These are phyloP conservation scores for Moxostoma hubbsi DNA, from an alignment of 2,797 vertebrate genomes.

Conservation along the genomic window DNA sequence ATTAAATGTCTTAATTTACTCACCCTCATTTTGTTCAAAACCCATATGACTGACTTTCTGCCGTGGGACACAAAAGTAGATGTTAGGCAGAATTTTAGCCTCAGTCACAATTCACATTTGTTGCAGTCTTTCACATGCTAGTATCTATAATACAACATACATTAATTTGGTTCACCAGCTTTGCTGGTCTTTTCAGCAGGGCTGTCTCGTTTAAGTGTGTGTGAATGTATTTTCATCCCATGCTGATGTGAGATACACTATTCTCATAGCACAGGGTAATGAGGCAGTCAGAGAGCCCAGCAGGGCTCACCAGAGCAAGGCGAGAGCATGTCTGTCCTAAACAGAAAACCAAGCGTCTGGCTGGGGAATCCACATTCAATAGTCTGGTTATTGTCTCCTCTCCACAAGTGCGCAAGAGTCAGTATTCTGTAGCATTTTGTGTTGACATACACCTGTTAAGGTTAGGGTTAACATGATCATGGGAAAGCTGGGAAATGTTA, in stretches of 20 bases:
- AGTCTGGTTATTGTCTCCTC: conserved; percentile 7
- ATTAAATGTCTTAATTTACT: no score
- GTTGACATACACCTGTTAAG: no score
- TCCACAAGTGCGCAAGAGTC: background rate
- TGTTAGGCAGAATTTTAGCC: no score
- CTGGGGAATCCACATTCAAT: conserved; percentile 48
- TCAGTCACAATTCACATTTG: no score
- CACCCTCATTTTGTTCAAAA: no score
- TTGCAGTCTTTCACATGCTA: no score
- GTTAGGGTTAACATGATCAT: no score
- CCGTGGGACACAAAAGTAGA: no score
- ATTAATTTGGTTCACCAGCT: no score
- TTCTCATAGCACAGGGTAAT: conserved; percentile 68
- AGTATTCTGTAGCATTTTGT: background rate
- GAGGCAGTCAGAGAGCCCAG: conserved; percentile 66
- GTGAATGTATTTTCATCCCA: conserved; percentile 44
- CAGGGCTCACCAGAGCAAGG: conserved; percentile 68
- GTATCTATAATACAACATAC: no score
- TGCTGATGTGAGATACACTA: conserved; percentile 60
- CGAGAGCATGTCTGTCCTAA: conserved; percentile 62
- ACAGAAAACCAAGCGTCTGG: conserved; percentile 66
- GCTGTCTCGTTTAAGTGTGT: conserved; percentile 27
- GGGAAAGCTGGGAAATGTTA: no score
- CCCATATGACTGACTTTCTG: no score
- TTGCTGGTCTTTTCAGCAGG: background rate